Percentiles rank a stretch among this genome's conserved stretches.
Evolutionary conservation across 2,888 invertebrate species (phyloP).

Genomic region (Chironomus riparius): DNA sequence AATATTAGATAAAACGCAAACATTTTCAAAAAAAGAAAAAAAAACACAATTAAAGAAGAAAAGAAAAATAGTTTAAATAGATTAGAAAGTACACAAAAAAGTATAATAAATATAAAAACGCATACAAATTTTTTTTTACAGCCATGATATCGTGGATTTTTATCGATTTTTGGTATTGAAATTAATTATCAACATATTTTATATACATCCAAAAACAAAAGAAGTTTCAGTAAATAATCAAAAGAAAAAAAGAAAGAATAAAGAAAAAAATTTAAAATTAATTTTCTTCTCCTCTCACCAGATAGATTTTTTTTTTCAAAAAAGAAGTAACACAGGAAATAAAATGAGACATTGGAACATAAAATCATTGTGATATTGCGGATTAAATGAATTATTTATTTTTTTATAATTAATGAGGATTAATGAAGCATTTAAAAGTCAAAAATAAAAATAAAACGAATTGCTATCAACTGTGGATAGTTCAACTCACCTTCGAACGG

Average conservation of each 20-base stretch:
- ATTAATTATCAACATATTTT: no score
- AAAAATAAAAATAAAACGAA: not conserved
- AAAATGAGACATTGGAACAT: not conserved
- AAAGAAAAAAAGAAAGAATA: constrained; percentile 14
- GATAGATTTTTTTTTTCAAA: no score
- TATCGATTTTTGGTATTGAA: not conserved
- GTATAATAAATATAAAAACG: no score
- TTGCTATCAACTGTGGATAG: not conserved
- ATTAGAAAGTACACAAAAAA: no score
- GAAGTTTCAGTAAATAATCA: constrained; percentile 9
- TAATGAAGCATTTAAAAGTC: not conserved
- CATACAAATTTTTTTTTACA: no score
- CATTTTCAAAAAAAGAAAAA: no score
- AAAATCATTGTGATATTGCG: not conserved
- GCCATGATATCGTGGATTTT: no score
- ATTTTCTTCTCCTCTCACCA: not conserved
- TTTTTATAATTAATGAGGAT: not conserved
- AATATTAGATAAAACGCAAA: not conserved
- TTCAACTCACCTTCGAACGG: constrained; percentile 68
- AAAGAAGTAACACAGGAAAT: not conserved
- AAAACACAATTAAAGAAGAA: not conserved
- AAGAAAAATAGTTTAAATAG: not conserved
- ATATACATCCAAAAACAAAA: constrained; percentile 16
- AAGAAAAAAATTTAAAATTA: constrained; percentile 9
- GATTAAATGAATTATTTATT: not conserved